phyloP scores from a whole-genome alignment of 2,888 invertebrate species.

The Cistogaster globosa region DNA sequence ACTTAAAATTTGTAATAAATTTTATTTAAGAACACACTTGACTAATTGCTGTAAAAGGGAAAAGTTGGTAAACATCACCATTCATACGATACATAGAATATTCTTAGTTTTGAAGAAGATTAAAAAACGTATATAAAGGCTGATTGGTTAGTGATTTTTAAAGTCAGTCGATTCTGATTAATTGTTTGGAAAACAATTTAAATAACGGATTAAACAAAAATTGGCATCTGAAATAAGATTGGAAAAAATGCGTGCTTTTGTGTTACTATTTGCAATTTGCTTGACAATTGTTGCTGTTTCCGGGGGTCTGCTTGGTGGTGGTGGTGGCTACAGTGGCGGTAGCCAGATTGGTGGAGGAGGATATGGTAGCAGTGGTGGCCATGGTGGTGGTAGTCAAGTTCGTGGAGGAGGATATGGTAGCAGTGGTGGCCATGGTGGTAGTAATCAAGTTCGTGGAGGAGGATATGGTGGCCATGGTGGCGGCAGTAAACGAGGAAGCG shows the following conservation, averaged over 20 bases:
- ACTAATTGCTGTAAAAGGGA: conserved; percentile 64
- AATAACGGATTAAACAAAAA: not conserved
- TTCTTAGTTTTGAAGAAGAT: conserved; percentile 22
- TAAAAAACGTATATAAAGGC: conserved; percentile 59
- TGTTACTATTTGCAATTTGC: conserved; percentile 28
- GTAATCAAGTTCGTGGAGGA: not conserved
- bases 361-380: conserved; percentile 71
- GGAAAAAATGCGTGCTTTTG: conserved; percentile 48
- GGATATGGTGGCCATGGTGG: conserved; percentile 22
- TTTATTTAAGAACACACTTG: conserved; percentile 48
- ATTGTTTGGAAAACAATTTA: conserved; percentile 41
- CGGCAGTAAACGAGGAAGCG: not conserved
- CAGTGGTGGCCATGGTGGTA: conserved; percentile 65
- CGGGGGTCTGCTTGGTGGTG: conserved; percentile 54
- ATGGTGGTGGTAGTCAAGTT: conserved; percentile 9
- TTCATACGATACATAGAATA: not conserved
- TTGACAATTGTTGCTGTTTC: conserved; percentile 41
- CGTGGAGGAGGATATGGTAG: conserved; percentile 48
- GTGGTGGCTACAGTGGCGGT: conserved; percentile 48
- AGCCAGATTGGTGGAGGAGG: conserved; percentile 48
- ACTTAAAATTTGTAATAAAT: conserved; percentile 2
- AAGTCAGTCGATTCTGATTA: conserved; percentile 48
- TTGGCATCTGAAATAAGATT: not conserved
- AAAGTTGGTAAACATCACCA: conserved; percentile 36
- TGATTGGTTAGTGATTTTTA: conserved; percentile 34